Base-by-base conservation (phyloP, 2,888 invertebrate genomes). In the Luperina nickerlii region DNA sequence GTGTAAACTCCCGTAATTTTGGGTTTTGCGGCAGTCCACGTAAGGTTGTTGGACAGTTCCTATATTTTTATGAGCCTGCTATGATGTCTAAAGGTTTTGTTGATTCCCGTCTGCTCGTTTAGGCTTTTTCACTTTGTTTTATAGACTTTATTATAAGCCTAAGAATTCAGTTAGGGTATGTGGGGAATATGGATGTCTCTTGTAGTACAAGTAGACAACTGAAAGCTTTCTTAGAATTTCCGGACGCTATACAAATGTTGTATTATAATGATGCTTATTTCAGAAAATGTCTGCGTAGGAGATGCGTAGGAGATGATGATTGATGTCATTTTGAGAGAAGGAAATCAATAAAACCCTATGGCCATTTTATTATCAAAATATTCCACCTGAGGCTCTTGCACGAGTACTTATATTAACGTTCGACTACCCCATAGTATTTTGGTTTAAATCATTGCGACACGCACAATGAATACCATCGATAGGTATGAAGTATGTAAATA, bases 51-150 rank as follows among this genome's bases (percentile, higher is more conserved):
- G 68, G 45, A 63, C 70, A 85, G 84, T 87, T 87, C 81, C 88
- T 85, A 90, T 90, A 90, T 90, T 90, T 90, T 90, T 90, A 90
- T 89, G 89, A 90, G 85, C 71, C 73, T 72, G 68, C 81, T 87
- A 85, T 90, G 90, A 90, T 82, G 85, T 68, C 72, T 74, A 78
- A 86, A 87, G 87, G 87, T 89, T 88, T 86, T 89, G 90, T 90
- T 90, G 87, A 90, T 89, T 89, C 76, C 74, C 67, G 75, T 82
- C 82, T 84, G 75, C 84, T 81, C 81, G 88, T 89, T 89, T 87
- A 89, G 90, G 77, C 87, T 86, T 89, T 89, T 88, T 89, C 83
- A 86, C 83, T 88, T 83, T 77, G 76, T 65, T 82, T 79, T 88
- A 89, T 88, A 82, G 88, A 89, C 84, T 80, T 87, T 86, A 82